Conservation (phyloP, 2,113 vertebrate species). For the Sylvilagus bachmani region DNA sequence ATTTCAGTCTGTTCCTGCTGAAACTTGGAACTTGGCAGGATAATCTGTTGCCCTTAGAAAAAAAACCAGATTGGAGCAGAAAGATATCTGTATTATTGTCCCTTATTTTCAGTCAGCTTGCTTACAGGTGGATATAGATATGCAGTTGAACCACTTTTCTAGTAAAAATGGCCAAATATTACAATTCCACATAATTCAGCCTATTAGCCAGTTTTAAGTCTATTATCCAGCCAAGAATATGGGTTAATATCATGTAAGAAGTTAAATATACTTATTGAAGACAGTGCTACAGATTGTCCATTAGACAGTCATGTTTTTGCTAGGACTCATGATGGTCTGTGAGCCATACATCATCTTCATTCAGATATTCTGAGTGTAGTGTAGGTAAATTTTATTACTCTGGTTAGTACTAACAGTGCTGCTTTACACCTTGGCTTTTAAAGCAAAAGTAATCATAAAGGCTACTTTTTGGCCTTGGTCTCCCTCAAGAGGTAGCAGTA, state of each 20-base stretch:
- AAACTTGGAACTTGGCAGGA: neutral
- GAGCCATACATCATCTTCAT: neutral
- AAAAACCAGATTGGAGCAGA: neutral
- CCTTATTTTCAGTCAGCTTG: neutral
- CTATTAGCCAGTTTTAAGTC: neutral
- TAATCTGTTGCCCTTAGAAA: neutral
- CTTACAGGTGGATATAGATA: neutral
- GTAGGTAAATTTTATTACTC: neutral
- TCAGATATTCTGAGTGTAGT: neutral
- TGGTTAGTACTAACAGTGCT: neutral
- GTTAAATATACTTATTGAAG: neutral
- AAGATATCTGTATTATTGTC: neutral
- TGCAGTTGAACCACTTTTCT: slow-evolving; percentile 7
- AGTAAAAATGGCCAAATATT: neutral
- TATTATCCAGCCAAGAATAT: neutral
- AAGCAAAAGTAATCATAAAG: slow-evolving; percentile 13
- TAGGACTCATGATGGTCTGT: neutral
- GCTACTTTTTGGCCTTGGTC: neutral
- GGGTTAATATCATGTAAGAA: slow-evolving; percentile 26
- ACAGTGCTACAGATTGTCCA: neutral
- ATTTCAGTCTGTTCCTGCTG: neutral
- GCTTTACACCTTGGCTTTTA: neutral
- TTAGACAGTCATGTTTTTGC: neutral
- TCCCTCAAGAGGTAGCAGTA: neutral
- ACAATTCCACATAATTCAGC: neutral